Evolutionary conservation across 2,113 vertebrate genomes (phyloP), one percentile per base, ranked within the genome.

Genomic region (Nibea albiflora): DNA sequence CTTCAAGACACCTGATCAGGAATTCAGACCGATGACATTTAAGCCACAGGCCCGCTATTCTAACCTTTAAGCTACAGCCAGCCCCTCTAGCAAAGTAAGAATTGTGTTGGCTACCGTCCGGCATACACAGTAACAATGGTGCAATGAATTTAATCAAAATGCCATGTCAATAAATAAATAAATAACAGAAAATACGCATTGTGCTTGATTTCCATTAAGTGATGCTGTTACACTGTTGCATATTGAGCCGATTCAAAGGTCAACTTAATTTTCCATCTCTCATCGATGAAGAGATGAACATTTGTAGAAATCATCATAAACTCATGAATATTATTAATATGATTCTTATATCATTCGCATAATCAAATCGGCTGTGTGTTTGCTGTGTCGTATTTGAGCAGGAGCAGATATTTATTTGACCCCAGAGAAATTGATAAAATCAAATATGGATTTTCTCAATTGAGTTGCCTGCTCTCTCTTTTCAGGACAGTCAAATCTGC

Each of bases 281-380:
- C 42, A 70, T 24, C 28, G 8, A 83, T 75, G 54, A 85, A 73
- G 73, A 67, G 65, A 77, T 75, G 39, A 82, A 80, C 67, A 82
- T 78, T 78, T 31, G 63, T 49, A 64, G 54, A 70, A 88, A 83
- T 83, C 74, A 79, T 80, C 72, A 66, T 28, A 65, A 80, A 44
- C 78, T 79, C 85, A 90, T 88, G 73, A 92, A 91, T 90, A 80
- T 70, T 79, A 85, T 90, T 78, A 92, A 85, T 67, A 47, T 11
- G 5, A 64, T 42, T 70, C 62, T 66, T 19, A 20, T 68, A 14
- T 44, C 1, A 19, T 83, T 85, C 78, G 78, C 80, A 83, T 88
- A 89, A 88, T 90, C 42, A 77, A 73, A 70, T 83, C n/a, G 24
- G 46, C 57, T 2, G 28, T 1, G 22, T 9, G 24, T 28, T 63